Base-by-base conservation (phyloP, 2,888 invertebrate species). In the Autographa pulchrina region DNA sequence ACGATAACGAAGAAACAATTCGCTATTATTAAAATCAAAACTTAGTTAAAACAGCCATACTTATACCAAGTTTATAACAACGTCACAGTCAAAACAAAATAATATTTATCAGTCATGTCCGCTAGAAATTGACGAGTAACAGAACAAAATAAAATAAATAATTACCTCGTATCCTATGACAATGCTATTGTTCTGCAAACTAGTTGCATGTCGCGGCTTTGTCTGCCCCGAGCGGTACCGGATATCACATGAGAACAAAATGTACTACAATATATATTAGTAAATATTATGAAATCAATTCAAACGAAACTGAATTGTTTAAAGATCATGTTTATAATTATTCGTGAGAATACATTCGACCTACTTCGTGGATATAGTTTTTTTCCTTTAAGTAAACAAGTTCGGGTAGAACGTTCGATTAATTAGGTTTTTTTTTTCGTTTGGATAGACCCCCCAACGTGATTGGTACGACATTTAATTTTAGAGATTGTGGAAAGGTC, bases 201-300 rank as follows among this genome's bases (percentile, higher is more conserved):
- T 25, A 25, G 48, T 18, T 38, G 25, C 59, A 62, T 62, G 60
- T 18, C 25, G 62, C 0, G 1, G 4, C 64, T 14, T 16, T 75
- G 66, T 79, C 63, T 35, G 54, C 64, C 80, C 61, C 60, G 43
- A 64, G 77, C 70, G 9, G 62, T 62, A 43, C 32, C 25, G 1
- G 6, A 4, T 13, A 13, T 31, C 16, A 7, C 18, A 66, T 58
- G 13, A 25, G 41, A 52, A 35, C 63, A 11, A 31, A 0, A 3
- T 38, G 35, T 20, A 54, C 62, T 54, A 20, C 48, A 11, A 31
- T 13, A 25, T 56, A 54, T 38, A 52, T 48, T 14, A 32, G 59
- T 68, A 62, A 68, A 68, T 61, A 74, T 69, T 60, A 56, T 35
- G 6, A 31, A 31, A 58, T 31, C 52, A 8, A 52, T 18, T 54